Conservation (phyloP, 2,797 vertebrate genomes). For the Falco novaeseelandiae region DNA sequence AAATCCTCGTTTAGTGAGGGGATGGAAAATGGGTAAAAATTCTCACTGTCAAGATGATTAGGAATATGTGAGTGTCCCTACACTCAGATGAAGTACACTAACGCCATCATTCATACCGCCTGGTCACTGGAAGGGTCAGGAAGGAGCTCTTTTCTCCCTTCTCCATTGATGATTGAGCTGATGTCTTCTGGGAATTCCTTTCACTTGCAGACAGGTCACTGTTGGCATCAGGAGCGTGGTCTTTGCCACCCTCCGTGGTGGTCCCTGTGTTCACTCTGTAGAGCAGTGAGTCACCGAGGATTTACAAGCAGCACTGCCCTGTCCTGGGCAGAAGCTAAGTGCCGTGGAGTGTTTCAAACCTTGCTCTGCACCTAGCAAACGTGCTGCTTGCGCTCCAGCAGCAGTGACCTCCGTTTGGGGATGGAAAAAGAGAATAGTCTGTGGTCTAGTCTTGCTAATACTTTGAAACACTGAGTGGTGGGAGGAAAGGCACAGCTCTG, state of each 20-base stretch:
- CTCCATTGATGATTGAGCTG: background rate
- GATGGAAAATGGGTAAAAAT: background rate
- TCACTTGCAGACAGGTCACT: background rate
- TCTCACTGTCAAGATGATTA: background rate
- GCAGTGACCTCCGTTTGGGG: background rate
- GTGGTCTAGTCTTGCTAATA: background rate
- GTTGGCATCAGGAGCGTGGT: background rate
- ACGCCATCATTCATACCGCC: background rate
- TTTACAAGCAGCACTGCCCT: background rate
- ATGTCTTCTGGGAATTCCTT: background rate
- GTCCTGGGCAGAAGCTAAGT: background rate
- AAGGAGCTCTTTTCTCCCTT: background rate
- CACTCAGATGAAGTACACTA: background rate
- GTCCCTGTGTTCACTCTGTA: background rate
- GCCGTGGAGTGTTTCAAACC: background rate
- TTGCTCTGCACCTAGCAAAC: background rate
- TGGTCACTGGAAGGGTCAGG: background rate
- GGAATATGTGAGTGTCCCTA: background rate
- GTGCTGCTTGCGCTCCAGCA: background rate
- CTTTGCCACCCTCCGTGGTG: background rate
- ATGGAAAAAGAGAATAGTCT: background rate
- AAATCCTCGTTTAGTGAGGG: background rate
- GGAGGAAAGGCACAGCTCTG: background rate
- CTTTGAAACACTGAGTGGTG: background rate
- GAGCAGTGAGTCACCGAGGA: background rate